Conservation (phyloP, 2,888 invertebrate species). For the Diplazon laetatorius region DNA sequence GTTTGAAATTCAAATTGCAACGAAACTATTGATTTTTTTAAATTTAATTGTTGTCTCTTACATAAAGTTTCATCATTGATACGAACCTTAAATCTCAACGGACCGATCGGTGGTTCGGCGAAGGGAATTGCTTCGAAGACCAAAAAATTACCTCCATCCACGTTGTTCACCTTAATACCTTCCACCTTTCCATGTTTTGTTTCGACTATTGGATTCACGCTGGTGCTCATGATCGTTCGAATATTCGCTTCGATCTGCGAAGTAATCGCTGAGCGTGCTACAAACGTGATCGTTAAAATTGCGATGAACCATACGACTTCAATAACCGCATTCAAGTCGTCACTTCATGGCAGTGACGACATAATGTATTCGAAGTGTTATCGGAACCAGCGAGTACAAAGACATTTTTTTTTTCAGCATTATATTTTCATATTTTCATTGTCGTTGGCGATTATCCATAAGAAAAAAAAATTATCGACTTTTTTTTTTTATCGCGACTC, state of each 20-base stretch:
- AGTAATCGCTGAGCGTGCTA: neutral
- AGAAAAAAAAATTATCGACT: too few relatives aligned
- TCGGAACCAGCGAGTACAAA: neutral
- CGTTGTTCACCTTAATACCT: slow-evolving; percentile 72
- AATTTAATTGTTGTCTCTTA: too few relatives aligned
- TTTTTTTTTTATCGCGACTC: too few relatives aligned
- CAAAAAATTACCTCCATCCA: slow-evolving; percentile 73
- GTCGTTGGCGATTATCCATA: neutral
- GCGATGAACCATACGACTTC: neutral
- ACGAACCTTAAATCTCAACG: slow-evolving; percentile 80
- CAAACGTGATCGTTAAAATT: neutral
- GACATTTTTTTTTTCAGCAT: neutral
- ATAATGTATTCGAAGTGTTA: neutral
- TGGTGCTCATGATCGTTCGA: neutral
- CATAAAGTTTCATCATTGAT: too few relatives aligned
- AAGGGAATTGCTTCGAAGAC: slow-evolving; percentile 80
- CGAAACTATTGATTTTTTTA: slow-evolving; percentile 33
- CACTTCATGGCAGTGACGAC: neutral
- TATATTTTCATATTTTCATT: neutral
- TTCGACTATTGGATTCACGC: slow-evolving; percentile 70
- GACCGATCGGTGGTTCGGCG: slow-evolving; percentile 80
- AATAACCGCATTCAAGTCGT: neutral
- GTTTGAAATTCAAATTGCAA: too few relatives aligned
- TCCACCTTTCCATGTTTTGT: slow-evolving; percentile 76
- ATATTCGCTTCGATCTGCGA: neutral